Evolutionary conservation across 2,888 invertebrate species (phyloP).

Genomic region (Epinotia demarniana): DNA sequence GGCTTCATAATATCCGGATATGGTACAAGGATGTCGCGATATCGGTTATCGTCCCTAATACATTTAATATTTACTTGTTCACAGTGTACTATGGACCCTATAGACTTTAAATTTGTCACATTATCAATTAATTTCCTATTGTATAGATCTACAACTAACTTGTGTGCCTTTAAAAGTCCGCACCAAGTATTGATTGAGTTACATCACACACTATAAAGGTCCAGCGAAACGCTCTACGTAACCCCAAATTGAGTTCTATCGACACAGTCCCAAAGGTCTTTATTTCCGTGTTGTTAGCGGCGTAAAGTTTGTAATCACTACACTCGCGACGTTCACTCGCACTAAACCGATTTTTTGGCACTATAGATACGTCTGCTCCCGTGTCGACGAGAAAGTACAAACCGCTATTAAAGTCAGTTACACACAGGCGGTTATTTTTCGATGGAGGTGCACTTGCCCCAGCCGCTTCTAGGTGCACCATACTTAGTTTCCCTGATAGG

Average conservation of each 20-base stretch:
- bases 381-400: too few relatives aligned
- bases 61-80: background rate
- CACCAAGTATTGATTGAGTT: too few relatives aligned
- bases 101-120: too few relatives aligned
- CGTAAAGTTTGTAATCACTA: background rate
- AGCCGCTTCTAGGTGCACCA: background rate
- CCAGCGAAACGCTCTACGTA: too few relatives aligned
- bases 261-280: too few relatives aligned
- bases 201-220: too few relatives aligned
- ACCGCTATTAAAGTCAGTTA: background rate
- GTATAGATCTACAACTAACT: too few relatives aligned
- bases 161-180: too few relatives aligned
- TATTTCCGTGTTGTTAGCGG: too few relatives aligned
- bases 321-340: background rate
- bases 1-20: background rate
- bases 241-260: too few relatives aligned
- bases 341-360: background rate
- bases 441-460: background rate
- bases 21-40: background rate
- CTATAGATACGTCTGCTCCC: background rate
- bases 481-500: background rate
- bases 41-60: background rate
- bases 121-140: too few relatives aligned
- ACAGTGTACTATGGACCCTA: background rate
- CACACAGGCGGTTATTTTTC: background rate